Base-by-base conservation (phyloP, 2,888 invertebrate species). In the Gasteruption jaculator region DNA sequence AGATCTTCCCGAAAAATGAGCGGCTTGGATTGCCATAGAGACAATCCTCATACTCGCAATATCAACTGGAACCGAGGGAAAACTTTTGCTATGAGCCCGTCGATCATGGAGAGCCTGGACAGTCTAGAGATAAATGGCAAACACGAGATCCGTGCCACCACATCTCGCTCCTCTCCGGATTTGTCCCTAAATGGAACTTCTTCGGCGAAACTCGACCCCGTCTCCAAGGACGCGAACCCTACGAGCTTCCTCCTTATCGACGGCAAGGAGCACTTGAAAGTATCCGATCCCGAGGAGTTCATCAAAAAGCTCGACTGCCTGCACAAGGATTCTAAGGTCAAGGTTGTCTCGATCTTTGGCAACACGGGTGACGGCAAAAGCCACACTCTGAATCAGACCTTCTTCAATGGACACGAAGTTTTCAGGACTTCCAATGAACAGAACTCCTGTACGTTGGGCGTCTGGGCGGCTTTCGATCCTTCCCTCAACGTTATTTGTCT, bases 331-430 rank as follows among this genome's bases (percentile, higher is more conserved):
- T 67, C 71, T 10, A 81, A 79, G 65, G 79, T 88, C 10, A 88
- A 88, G 72, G 87, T 88, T 11, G 79, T 89, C 1, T 85, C 88
- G 8, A 86, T 90, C 58, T 86, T 89, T 71, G 90, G 90, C 3
- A 89, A 87, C 60, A 86, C 86, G 0, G 88, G 88, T 0, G 88
- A 87, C 71, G 89, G 88, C 2, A 89, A 89, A 70, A 87, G 87
- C 3, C 78, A 83, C 58, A 86, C 86, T 0, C 71, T 89, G 58
- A 90, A 90, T 68, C 78, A 86, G 55, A 76, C 79, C 10, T 73
- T 81, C 53, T 82, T 80, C 58, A 63, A 71, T 29, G 79, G 79
- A 1, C 58, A 68, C 36, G 76, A 79, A 60, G 72, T 81, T 1
- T 86, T 86, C 62, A 72, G 73, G 46, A 84, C 84, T 0, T 83